phyloP scores from a whole-genome alignment of 2,888 invertebrate species.

The Resseliella maxima region DNA sequence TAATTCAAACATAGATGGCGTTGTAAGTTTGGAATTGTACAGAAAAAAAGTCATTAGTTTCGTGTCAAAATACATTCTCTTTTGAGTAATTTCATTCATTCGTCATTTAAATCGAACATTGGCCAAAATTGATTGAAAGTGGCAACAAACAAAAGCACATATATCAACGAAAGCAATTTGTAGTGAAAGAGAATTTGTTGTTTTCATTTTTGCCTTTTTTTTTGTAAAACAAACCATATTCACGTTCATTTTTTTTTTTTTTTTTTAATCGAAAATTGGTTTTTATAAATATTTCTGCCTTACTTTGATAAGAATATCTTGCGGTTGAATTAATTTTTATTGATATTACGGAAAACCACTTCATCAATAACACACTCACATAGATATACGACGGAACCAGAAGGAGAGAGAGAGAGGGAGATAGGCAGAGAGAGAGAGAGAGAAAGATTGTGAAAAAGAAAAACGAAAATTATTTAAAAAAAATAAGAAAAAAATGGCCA shows the following conservation, averaged over 20 bases:
- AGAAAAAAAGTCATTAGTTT: conserved; percentile 49
- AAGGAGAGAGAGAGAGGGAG: too few relatives aligned
- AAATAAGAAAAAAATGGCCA: background rate
- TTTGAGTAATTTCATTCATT: conserved; percentile 36
- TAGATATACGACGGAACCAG: background rate
- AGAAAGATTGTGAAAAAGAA: background rate
- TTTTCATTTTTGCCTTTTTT: background rate
- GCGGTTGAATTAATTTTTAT: conserved; percentile 27
- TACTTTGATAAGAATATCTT: conserved; percentile 19
- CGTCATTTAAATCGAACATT: conserved; percentile 42
- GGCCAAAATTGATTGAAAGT: conserved; percentile 12
- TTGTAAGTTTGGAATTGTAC: conserved; percentile 46
- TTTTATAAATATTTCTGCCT: too few relatives aligned
- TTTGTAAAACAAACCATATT: background rate
- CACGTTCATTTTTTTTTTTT: background rate
- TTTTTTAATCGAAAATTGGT: too few relatives aligned
- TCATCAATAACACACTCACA: background rate
- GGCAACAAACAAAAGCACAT: conserved; percentile 35
- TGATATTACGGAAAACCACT: conserved; percentile 46
- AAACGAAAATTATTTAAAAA: background rate
- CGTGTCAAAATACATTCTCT: conserved; percentile 55
- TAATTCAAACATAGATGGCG: conserved; percentile 27
- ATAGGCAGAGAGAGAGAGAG: background rate
- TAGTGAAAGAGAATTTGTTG: background rate
- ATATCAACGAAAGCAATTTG: background rate